A percentile compares a stretch with the other conserved stretches of the same genome.
These are phyloP conservation scores for Tenualosa ilisha DNA, from an alignment of 2,797 vertebrate genomes.

Conservation along the genomic window DNA sequence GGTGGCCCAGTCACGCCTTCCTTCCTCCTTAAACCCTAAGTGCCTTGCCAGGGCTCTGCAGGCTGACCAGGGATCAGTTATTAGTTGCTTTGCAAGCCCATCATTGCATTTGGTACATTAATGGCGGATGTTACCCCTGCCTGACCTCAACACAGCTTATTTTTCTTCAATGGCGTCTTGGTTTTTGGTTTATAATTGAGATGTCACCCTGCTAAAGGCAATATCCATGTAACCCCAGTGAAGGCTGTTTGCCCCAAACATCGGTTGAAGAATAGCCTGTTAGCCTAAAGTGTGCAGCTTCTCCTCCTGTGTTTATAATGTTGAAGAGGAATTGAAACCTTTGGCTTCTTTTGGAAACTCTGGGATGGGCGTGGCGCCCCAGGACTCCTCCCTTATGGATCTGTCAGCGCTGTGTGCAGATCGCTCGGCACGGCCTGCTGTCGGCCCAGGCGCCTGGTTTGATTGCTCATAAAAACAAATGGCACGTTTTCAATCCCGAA, in stretches of 20 bases:
- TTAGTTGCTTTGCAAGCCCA: background rate
- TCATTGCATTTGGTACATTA: too few relatives aligned
- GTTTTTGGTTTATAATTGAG: too few relatives aligned
- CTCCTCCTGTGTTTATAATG: background rate
- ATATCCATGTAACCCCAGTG: too few relatives aligned
- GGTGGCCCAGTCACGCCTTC: constrained; percentile 52
- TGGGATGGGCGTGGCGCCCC: background rate
- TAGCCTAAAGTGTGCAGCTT: too few relatives aligned
- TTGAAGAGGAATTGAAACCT: background rate
- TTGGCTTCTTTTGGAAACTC: background rate
- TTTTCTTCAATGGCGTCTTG: too few relatives aligned
- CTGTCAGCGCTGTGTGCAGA: background rate
- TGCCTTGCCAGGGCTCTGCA: background rate
- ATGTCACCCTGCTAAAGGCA: too few relatives aligned
- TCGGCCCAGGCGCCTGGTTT: constrained; percentile 15
- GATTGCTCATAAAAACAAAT: background rate
- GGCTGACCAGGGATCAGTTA: background rate
- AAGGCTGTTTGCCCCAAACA: too few relatives aligned
- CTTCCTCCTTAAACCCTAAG: constrained; percentile 46
- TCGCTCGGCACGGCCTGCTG: background rate
- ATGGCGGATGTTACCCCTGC: too few relatives aligned
- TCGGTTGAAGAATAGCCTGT: too few relatives aligned
- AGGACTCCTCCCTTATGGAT: background rate
- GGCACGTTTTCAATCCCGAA: constrained; percentile 31
- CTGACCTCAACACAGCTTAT: too few relatives aligned